Base-by-base conservation (phyloP, 2,888 invertebrate species). In the Oscheius sp. region DNA sequence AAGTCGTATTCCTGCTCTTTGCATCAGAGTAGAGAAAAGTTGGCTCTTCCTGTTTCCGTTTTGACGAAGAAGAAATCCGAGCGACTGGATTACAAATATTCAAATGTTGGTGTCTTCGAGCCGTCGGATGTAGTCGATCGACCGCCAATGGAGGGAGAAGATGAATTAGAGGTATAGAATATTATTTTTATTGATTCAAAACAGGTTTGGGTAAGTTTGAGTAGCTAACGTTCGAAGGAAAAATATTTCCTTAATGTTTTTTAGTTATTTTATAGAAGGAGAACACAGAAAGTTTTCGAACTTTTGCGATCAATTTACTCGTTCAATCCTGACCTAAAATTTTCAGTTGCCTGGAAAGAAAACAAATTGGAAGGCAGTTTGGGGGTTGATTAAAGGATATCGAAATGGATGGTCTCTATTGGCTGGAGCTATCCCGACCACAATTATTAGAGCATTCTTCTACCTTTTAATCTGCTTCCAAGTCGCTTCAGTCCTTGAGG, bases 391-490 rank as follows among this genome's bases (percentile, higher is more conserved):
- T 41, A 71, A 72, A 20, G 73, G 75, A n/a, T 81, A 77, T 59
- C 62, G 75, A 26, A 70, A 51, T 22, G 83, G 83, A n/a, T 73
- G 73, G 28, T 72, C 74, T 38, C 24, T 71, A 0, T 41, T 79
- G 20, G 65, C 70, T 0, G 80, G 73, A 6, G 80, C 82, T 30
- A 78, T 84, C 20, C 84, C 84, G 5, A 75, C 80, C 1, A 84
- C 82, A 2, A 75, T 83, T n/a, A 63, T 84, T 6, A 70, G 84
- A 33, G 82, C 82, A 0, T 66, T 82, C 9, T 82, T 84, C 74
- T 82, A 82, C 44, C 70, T 84, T 1, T 72, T 84, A 6, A 82
- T 84, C 17, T 84, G 84, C 67, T 84, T 84, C 73, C 78, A 84
- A 74, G 80, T 84, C 5, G 78, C 84, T 2, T 82, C 82, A 1